Evolutionary conservation across 1,140 invertebrate species (phyloP), one percentile per base, ranked within the genome.

Genomic region (Lineus longissimus): DNA sequence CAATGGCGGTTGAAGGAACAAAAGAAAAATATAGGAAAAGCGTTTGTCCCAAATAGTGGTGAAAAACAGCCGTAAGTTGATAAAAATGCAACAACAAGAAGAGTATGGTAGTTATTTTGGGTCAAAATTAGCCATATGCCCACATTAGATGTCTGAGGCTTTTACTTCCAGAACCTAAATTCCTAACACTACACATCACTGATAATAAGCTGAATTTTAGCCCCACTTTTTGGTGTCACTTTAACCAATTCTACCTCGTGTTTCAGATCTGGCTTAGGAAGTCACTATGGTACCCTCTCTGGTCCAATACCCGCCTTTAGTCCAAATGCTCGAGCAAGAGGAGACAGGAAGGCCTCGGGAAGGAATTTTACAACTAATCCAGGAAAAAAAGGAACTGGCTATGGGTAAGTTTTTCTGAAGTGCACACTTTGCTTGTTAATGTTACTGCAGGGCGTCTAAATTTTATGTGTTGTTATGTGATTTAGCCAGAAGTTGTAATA

Each of bases 311-410:
- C 69, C 58, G 68, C 74, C 43, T 76, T 82, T 68, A 77, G 76
- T 70, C 72, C 77, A 13, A 55, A 63, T 13, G 9, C 36, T 15
- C 74, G 58, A 66, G 61, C 65, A 45, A 56, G 63, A 36, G 70
- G 71, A 63, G 29, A 64, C 47, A 67, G 66, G 27, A 73, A 73
- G 66, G 33, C 69, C n/a, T 63, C 71, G 55, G 68, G 70, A 17
- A 82, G 76, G 71, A 82, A 82, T 71, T 65, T 82, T 45, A 47
- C 71, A 9, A 82, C 80, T 57, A 82, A 81, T 64, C 80, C 80
- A 43, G 71, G 74, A 7, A 82, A 82, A 64, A 79, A 68, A 72
- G 81, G 81, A 58, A 82, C 80, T 58, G 81, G 81, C 47, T 82
- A 75, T 75, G 81, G 81, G 80, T 82, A 74, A 72, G 69, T 59